Evolutionary conservation across 2,888 invertebrate species (phyloP), one percentile per base, ranked within the genome.

Genomic region (Eupithecia pulchellata): DNA sequence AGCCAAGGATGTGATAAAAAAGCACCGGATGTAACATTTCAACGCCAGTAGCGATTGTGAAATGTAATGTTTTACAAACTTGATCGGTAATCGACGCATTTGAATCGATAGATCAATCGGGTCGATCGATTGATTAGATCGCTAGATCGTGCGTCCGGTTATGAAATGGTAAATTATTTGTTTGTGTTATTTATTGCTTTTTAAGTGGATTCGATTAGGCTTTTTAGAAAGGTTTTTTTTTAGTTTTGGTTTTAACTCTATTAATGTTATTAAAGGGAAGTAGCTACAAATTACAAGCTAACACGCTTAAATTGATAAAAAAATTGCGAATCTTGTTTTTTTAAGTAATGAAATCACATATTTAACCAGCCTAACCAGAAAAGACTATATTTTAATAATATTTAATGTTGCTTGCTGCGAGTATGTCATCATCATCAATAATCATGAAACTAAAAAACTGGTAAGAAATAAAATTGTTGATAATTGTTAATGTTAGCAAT

Each of bases 81-180:
- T 57, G 75, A 66, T 69, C 72, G 69, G 72, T 72, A 75, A 80
- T 82, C 82, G 81, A 81, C 74, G 80, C 81, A 84, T 84, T 82
- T 69, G 72, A 72, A 78, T 76, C 64, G 79, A 81, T 78, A 69
- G 69, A 79, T 81, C 68, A 82, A 78, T 82, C 78, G 68, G 66
- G 47, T 73, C 68, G 75, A 77, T 78, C 78, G 27, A 72, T 76
- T 64, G 80, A 81, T 78, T 32, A 68, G 69, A 79, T 81, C 68
- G 81, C 78, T 82, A 78, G 68, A 67, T 78, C 79, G 75, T 78
- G 80, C 79, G 78, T 84, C 85, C 84, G 85, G 80, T 85, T 85
- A 73, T 67, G 83, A 81, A 85, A 84, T 69, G 30, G 32, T 55
- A 64, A 69, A 72, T 72, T 62, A 73, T 64, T 69, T 72, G n/a